Evolutionary conservation across 2,888 invertebrate genomes (phyloP).

Genomic region (Trimorus sp.): DNA sequence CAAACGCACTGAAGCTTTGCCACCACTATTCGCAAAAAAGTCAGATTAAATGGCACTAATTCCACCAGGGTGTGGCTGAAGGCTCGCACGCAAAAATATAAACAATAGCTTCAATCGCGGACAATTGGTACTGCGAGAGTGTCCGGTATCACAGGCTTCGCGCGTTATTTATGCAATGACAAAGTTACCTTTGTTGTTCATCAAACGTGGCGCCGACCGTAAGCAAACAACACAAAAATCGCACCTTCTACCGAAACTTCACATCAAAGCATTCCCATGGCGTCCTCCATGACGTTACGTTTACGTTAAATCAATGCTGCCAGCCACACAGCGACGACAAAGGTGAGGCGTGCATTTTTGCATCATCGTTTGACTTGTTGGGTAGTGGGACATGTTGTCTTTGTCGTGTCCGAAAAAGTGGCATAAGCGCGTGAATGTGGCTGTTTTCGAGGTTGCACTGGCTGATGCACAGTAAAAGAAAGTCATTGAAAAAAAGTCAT

Average conservation of each 20-base stretch:
- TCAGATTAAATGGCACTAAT: neutral
- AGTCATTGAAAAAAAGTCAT: no score
- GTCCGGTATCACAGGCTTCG: neutral
- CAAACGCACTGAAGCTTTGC: no score
- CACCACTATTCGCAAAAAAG: no score
- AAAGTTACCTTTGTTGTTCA: slow-evolving; percentile 14
- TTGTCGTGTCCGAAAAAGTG: no score
- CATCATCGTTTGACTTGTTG: neutral
- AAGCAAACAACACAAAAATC: slow-evolving; percentile 47
- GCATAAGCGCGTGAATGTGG: no score
- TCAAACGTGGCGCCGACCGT: slow-evolving; percentile 7
- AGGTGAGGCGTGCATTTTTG: neutral
- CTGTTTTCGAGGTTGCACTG: no score
- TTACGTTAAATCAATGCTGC: slow-evolving; percentile 33
- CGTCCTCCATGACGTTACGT: slow-evolving; percentile 47
- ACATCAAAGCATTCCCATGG: slow-evolving; percentile 44
- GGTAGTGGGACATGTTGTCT: no score
- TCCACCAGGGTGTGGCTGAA: slow-evolving; percentile 42
- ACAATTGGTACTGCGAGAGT: neutral
- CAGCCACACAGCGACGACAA: slow-evolving; percentile 5
- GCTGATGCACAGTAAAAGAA: no score
- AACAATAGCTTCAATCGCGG: slow-evolving; percentile 20
- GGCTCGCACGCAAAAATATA: slow-evolving; percentile 31
- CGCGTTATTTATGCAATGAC: neutral
- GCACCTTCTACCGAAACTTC: slow-evolving; percentile 29